Percentiles rank a stretch among this genome's conserved stretches.
Conservation (phyloP, 2,113 vertebrate genomes). For the Holacanthus passer region DNA sequence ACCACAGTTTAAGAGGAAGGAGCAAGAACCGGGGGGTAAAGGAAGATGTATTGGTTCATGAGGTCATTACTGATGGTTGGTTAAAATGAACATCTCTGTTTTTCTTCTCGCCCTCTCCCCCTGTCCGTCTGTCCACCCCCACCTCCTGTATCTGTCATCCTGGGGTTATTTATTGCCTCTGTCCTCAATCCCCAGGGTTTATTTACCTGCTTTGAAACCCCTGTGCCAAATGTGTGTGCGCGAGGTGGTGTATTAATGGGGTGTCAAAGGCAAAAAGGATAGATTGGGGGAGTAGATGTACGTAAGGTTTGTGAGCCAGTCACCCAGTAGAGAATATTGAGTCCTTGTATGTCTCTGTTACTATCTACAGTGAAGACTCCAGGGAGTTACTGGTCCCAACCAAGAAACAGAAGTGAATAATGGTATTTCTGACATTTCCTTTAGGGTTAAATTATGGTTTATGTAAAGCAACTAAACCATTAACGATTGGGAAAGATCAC, state of each 20-base stretch:
- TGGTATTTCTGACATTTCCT: too few relatives aligned
- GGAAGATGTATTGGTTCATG: constrained; percentile 15
- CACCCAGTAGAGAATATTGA: background rate
- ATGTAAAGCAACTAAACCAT: too few relatives aligned
- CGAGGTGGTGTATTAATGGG: constrained; percentile 57
- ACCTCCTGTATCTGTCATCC: constrained; percentile 60
- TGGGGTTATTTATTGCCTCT: constrained; percentile 70
- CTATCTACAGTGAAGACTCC: too few relatives aligned
- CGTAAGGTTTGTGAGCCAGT: constrained; percentile 29
- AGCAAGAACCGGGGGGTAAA: background rate
- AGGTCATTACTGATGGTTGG: constrained; percentile 38
- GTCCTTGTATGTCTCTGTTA: constrained; percentile 12
- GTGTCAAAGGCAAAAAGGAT: constrained; percentile 44
- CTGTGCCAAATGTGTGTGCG: constrained; percentile 34
- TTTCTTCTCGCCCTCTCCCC: constrained; percentile 60
- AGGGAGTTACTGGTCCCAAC: too few relatives aligned
- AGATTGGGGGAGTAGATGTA: constrained; percentile 5
- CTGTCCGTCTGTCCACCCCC: constrained; percentile 40
- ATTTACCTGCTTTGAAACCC: constrained; percentile 66
- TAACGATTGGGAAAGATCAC: too few relatives aligned
- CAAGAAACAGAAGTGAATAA: too few relatives aligned
- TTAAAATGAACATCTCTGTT: constrained; percentile 59
- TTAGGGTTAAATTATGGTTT: too few relatives aligned
- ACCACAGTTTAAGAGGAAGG: background rate
- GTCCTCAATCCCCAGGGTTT: constrained; percentile 61